Evolutionary conservation across 2,797 vertebrate genomes (phyloP).

Genomic region (Coregonus ussuriensis): DNA sequence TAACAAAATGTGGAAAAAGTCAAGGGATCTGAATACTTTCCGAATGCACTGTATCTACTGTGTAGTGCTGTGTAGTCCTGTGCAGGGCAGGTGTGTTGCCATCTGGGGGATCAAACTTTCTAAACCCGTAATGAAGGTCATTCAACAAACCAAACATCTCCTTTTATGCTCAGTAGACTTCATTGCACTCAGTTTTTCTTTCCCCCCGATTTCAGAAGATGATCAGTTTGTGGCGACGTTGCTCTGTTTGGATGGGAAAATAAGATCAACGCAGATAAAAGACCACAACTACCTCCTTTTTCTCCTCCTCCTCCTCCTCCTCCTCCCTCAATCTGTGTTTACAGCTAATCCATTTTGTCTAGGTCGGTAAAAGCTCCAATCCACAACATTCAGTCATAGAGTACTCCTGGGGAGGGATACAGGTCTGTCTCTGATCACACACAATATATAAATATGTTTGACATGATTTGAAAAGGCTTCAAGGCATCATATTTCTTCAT

Average conservation of each 20-base stretch:
- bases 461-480: neutral
- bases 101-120: neutral
- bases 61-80: too few species aligned
- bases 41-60: neutral
- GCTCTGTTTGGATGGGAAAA: neutral
- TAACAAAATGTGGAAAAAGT: too few species aligned
- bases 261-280: neutral
- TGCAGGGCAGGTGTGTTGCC: neutral
- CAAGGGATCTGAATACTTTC: too few species aligned
- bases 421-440: neutral
- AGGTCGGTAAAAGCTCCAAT: neutral
- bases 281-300: neutral
- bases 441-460: neutral
- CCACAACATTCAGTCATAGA: neutral
- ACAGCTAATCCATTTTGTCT: neutral
- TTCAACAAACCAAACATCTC: neutral
- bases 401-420: neutral
- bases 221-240: too few species aligned
- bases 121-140: neutral
- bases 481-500: neutral
- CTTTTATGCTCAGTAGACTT: neutral
- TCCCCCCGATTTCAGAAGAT: neutral
- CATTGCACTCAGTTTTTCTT: neutral
- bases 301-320: neutral
- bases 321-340: neutral